Evolutionary conservation across 1,140 invertebrate species (phyloP).

Genomic region (Heliconius himera): DNA sequence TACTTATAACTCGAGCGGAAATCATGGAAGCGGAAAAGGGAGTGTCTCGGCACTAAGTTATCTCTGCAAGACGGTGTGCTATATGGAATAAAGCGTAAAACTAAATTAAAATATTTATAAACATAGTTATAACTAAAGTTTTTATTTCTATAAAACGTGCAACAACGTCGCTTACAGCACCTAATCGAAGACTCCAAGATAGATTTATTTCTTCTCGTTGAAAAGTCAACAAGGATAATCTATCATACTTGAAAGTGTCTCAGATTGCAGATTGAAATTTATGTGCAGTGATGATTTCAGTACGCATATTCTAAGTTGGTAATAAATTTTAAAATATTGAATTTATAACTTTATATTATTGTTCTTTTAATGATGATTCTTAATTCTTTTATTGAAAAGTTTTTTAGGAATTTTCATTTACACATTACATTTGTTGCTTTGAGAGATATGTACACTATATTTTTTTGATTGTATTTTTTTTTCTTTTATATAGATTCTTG

Average conservation of each 20-base stretch:
- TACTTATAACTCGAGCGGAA: too few species aligned
- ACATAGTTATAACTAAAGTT: background rate
- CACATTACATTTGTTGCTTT: background rate
- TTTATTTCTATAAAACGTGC: conserved; percentile 1
- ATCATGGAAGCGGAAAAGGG: too few species aligned
- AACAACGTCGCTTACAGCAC: background rate
- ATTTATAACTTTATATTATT: background rate
- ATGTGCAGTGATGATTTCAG: conserved; percentile 28
- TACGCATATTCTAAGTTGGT: background rate
- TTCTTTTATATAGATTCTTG: too few species aligned
- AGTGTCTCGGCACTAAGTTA: too few species aligned
- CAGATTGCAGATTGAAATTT: conserved; percentile 42
- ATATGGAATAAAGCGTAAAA: too few species aligned
- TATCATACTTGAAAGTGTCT: conserved; percentile 33
- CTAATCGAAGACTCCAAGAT: conserved; percentile 8
- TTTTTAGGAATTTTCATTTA: background rate
- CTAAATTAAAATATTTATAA: background rate
- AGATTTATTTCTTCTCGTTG: conserved; percentile 31
- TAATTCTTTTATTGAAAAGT: background rate
- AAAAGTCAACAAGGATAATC: conserved; percentile 34
- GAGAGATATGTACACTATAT: too few species aligned
- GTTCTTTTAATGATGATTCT: background rate
- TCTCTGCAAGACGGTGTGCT: too few species aligned
- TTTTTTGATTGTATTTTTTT: too few species aligned
- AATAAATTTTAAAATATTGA: background rate